phyloP scores from a whole-genome alignment of 2,888 invertebrate species.

The Bruchidius siliquastri region DNA sequence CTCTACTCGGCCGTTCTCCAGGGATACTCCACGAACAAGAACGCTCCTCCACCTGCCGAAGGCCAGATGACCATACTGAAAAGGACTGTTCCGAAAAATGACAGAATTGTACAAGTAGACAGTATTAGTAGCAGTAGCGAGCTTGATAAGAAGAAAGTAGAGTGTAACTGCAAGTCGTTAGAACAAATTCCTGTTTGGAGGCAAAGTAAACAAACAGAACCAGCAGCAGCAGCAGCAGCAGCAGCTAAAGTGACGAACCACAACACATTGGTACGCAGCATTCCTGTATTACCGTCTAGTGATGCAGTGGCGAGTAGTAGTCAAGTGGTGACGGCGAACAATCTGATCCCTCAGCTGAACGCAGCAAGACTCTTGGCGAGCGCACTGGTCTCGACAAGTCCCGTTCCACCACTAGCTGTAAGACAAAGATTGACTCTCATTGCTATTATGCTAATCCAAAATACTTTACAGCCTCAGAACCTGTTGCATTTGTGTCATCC shows the following conservation, averaged over 20 bases:
- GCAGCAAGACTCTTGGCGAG: neutral
- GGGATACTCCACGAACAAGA: constrained; percentile 29
- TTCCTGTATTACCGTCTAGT: neutral
- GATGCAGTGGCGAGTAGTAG: constrained; percentile 10
- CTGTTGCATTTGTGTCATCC: constrained; percentile 12
- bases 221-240: too few relatives aligned
- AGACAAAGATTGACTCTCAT: constrained; percentile 12
- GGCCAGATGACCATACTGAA: constrained; percentile 21
- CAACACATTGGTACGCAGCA: neutral
- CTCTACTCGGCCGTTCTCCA: constrained; percentile 45
- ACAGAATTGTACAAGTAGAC: constrained; percentile 15
- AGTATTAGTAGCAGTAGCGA: constrained; percentile 10
- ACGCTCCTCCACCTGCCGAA: constrained; percentile 13
- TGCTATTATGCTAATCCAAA: constrained; percentile 18
- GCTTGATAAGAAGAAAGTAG: constrained; percentile 14
- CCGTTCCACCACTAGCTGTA: constrained; percentile 6
- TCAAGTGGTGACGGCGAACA: neutral
- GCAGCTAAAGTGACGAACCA: neutral
- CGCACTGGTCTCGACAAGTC: neutral
- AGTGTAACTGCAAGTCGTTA: constrained; percentile 8
- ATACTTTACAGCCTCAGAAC: constrained; percentile 20
- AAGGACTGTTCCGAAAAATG: constrained; percentile 13
- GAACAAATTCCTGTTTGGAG: neutral
- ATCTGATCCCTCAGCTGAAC: neutral
- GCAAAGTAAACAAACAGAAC: constrained; percentile 3